Conservation (phyloP, 64 coral and sea anemone genomes). For the Catalaphyllia jardinei region DNA sequence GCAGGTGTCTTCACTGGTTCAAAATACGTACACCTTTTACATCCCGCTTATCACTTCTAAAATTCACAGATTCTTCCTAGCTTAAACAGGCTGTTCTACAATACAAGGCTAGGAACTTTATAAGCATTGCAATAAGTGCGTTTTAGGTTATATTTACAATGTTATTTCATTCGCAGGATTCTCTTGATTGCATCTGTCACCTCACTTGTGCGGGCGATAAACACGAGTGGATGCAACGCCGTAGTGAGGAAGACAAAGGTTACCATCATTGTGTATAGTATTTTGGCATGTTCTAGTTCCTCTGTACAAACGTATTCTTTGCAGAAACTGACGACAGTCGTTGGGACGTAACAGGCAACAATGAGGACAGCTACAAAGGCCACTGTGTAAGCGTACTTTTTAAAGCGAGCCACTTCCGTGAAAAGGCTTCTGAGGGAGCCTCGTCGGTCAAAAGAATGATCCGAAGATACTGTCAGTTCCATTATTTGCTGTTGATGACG, state of each 20-base stretch:
- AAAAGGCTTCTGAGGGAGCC: neutral
- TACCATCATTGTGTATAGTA: constrained; percentile 7
- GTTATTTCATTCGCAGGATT: neutral
- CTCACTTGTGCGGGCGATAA: constrained; percentile 10
- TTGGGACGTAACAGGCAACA: constrained; percentile 14
- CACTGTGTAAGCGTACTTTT: constrained; percentile 19
- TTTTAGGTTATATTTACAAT: too few species aligned
- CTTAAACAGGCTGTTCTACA: too few species aligned
- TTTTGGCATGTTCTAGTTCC: constrained; percentile 25
- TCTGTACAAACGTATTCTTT: constrained; percentile 33
- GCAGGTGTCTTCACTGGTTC: too few species aligned
- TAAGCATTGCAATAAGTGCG: too few species aligned
- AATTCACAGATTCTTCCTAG: too few species aligned
- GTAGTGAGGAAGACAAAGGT: constrained; percentile 32
- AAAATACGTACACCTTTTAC: too few species aligned
- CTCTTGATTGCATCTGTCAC: constrained; percentile 17
- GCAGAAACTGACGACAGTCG: constrained; percentile 8
- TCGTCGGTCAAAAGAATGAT: neutral
- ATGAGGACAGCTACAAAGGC: neutral
- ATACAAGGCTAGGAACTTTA: too few species aligned
- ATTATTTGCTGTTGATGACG: constrained; percentile 18
- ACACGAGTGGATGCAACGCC: constrained; percentile 9
- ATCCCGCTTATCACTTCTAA: too few species aligned
- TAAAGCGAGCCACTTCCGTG: neutral
- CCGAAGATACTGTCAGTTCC: neutral